Conservation (phyloP, 2,888 invertebrate genomes). For the Malthinus flaveolus region DNA sequence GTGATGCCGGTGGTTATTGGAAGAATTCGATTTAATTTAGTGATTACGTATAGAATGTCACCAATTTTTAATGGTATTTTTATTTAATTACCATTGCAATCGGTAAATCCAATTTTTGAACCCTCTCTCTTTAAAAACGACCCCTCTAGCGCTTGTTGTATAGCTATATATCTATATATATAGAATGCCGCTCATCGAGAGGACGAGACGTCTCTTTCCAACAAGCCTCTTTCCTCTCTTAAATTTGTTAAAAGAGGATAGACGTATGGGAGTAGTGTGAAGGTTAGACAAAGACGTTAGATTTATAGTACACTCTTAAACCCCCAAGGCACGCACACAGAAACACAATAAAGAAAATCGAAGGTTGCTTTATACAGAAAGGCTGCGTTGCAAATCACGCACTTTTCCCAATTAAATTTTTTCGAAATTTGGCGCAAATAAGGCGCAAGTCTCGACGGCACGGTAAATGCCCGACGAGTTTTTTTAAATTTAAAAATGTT, state of each 20-base stretch:
- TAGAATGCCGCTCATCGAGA: conserved; percentile 17
- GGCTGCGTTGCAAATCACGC: conserved; percentile 15
- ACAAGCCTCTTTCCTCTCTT: conserved; percentile 22
- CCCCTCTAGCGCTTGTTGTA: conserved; percentile 25
- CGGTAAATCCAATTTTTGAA: conserved; percentile 23
- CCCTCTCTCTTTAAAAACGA: conserved; percentile 22
- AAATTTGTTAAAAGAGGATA: conserved; percentile 7
- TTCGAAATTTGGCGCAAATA: not conserved
- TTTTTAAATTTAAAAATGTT: not conserved
- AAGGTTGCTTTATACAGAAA: conserved; percentile 17
- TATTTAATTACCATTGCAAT: conserved; percentile 20
- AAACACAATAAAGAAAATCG: conserved; percentile 31
- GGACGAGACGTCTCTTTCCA: conserved; percentile 13
- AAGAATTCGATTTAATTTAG: too few relatives aligned
- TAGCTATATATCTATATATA: conserved; percentile 22
- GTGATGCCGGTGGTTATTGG: too few relatives aligned
- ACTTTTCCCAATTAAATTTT: not conserved
- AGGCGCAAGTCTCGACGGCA: too few relatives aligned
- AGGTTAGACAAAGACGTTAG: not conserved
- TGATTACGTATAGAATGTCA: not conserved
- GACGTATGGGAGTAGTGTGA: not conserved
- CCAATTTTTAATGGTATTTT: conserved; percentile 16
- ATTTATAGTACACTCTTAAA: conserved; percentile 16
- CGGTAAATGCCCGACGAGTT: too few relatives aligned
- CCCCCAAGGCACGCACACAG: conserved; percentile 18